Evolutionary conservation across 2,888 invertebrate species (phyloP).

Genomic region (Dicyrtoma fusca): DNA sequence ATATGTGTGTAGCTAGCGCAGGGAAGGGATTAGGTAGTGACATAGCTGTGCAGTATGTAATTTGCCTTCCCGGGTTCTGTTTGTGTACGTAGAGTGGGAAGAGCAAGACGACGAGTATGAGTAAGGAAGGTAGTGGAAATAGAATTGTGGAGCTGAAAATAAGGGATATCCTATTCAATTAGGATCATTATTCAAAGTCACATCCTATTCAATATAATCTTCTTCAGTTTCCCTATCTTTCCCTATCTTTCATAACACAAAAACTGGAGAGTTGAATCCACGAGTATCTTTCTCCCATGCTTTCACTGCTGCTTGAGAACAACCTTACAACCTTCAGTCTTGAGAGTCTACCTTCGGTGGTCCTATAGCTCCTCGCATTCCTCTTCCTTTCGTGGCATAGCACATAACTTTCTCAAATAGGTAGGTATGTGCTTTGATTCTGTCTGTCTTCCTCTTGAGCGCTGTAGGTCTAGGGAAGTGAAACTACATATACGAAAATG

Average conservation of each 20-base stretch:
- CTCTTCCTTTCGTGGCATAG: no score
- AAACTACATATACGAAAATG: background rate
- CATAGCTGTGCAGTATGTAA: no score
- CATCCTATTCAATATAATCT: constrained; percentile 45
- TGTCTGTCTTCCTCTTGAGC: no score
- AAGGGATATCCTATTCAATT: constrained; percentile 47
- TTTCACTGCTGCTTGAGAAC: background rate
- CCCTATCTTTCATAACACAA: constrained; percentile 40
- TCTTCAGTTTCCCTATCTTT: constrained; percentile 21
- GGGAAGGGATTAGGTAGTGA: no score
- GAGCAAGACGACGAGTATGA: background rate
- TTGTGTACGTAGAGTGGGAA: background rate
- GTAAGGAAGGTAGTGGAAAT: no score
- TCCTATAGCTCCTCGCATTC: background rate
- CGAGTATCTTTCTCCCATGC: constrained; percentile 13
- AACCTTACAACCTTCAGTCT: background rate
- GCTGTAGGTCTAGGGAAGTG: no score
- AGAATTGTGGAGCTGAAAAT: constrained; percentile 28
- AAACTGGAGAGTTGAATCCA: constrained; percentile 18
- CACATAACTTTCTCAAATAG: no score
- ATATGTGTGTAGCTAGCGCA: no score
- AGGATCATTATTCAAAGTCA: constrained; percentile 48
- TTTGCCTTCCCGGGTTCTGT: no score
- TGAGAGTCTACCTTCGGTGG: background rate
- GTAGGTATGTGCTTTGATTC: no score